A percentile compares a stretch with the other conserved stretches of the same genome.
Evolutionary conservation across 2,113 vertebrate species (phyloP).

Genomic region (Nothobranchius furzeri): DNA sequence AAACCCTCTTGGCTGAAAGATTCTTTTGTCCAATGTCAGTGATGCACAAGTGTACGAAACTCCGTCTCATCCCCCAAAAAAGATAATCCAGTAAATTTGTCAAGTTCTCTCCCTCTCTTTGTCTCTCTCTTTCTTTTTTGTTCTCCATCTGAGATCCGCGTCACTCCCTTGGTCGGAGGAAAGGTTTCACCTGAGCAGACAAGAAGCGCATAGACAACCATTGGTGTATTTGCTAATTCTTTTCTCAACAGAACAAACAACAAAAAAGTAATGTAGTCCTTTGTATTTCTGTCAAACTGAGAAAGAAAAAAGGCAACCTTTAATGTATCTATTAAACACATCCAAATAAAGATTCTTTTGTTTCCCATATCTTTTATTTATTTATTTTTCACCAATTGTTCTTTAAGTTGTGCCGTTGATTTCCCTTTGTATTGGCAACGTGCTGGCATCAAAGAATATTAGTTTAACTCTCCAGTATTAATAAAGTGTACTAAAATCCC

Average conservation of each 20-base stretch:
- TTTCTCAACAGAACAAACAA: constrained; percentile 86
- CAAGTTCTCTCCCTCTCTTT: constrained; percentile 55
- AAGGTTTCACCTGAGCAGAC: constrained; percentile 78
- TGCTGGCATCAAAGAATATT: constrained; percentile 98
- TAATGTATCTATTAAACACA: constrained; percentile 84
- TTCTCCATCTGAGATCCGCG: constrained; percentile 79
- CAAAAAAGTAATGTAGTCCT: constrained; percentile 87
- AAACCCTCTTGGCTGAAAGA: constrained; percentile 89
- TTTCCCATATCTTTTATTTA: constrained; percentile 10
- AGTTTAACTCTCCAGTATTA: constrained; percentile 93
- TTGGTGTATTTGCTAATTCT: constrained; percentile 96
- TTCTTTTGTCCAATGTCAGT: constrained; percentile 94
- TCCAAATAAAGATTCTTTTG: constrained; percentile 67
- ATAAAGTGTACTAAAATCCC: constrained; percentile 95
- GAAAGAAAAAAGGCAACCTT: constrained; percentile 88
- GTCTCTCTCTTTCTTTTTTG: constrained; percentile 65
- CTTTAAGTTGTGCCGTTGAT: constrained; percentile 87
- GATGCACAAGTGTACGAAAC: constrained; percentile 89
- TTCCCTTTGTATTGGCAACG: constrained; percentile 93
- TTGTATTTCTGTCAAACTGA: constrained; percentile 95
- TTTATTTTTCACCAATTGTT: constrained; percentile 65
- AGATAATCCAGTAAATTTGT: constrained; percentile 77
- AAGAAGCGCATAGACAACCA: constrained; percentile 83
- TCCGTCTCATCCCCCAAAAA: constrained; percentile 55
- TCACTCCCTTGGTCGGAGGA: constrained; percentile 68